Evolutionary conservation across 2,888 invertebrate species (phyloP), one percentile per base, ranked within the genome.

Genomic region (Leptinotarsa peninsularis): DNA sequence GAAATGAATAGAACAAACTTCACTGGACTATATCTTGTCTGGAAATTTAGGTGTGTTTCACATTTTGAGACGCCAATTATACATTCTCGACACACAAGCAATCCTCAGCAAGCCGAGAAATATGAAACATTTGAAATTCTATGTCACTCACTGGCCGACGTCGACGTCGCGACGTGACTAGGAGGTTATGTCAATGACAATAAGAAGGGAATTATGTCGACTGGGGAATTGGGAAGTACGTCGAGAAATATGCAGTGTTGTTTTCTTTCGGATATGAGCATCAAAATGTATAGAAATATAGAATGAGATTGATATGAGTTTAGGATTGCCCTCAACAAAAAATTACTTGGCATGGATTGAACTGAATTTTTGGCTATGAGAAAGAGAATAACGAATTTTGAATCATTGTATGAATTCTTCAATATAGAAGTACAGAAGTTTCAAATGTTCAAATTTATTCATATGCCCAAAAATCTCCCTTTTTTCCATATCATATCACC

Each of bases 31-130:
- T 63, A 33, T 13, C 63, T 10, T 63, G n/a, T 15, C 43, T n/a
- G 27, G 43, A 33, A 63, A 63, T 43, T 43, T 33, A 10, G 15
- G n/a, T 63, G n/a, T 63, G n/a, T 63, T 43, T 43, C 63, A 63
- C 63, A 63, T 33, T 63, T 63, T 27, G 63, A 63, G 63, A 82
- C 84, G 86, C 85, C 86, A 88, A 88, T 88, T 88, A 88, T 87
- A 87, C 85, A 88, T 88, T 88, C 87, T 82, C 83, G 83, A 84
- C 87, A 86, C 88, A 87, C 81, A 87, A 84, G 86, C 87, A 88
- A 88, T 88, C 87, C 88, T 86, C 86, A 85, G 84, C 83, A 84
- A 85, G 83, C 82, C 86, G 85, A 85, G 87, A 88, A 87, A 88
- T 87, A 87, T 87, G 87, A 86, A 84, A 84, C 85, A 85, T 86